Evolutionary conservation across 2,113 vertebrate species (phyloP), one percentile per base, ranked within the genome.

Genomic region (Hylia prasina): DNA sequence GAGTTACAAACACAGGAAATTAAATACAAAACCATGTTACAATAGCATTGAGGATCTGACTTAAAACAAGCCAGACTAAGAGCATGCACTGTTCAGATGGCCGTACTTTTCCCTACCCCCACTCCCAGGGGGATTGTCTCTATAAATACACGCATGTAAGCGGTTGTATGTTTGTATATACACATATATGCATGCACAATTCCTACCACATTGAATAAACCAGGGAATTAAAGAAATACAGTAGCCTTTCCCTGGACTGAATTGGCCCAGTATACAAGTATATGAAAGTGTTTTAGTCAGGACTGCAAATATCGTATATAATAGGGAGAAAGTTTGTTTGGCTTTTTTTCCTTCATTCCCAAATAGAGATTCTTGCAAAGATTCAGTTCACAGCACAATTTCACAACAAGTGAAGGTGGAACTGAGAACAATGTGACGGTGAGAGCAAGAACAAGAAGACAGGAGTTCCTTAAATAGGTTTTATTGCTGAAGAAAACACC

Each of bases 1-100:
- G 91, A 94, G 87, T 95, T 97, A 96, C 96, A 97, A 97, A 96
- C 95, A 97, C 96, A 97, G 96, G 97, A 97, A 97, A 97, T 97
- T 97, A 97, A 97, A 97, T 66, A 94, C 93, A 97, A 97, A 97
- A 95, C 95, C 93, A 35, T 94, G 83, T 87, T 96, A 97, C 94
- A 97, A 97, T 95, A 96, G 96, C 85, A 71, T 17, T 78, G 92
- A 95, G 90, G 84, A 91, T 81, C 91, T 81, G 93, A 95, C 50
- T 94, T 92, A 87, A 89, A 94, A 90, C 76, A 88, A 93, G 89
- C 81, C 84, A 96, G 91, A 92, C 89, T 92, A 95, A 94, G 86
- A 94, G 93, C 83, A 93, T 79, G 87, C 70, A 70, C 64, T 61
- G 80, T 66, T 93, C 79, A 94, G 72, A 54, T 80, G 61, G 79